Percentiles rank a stretch among this genome's conserved stretches.
Conservation (phyloP, 2,888 invertebrate species). For the Drosophila nigricruria region DNA sequence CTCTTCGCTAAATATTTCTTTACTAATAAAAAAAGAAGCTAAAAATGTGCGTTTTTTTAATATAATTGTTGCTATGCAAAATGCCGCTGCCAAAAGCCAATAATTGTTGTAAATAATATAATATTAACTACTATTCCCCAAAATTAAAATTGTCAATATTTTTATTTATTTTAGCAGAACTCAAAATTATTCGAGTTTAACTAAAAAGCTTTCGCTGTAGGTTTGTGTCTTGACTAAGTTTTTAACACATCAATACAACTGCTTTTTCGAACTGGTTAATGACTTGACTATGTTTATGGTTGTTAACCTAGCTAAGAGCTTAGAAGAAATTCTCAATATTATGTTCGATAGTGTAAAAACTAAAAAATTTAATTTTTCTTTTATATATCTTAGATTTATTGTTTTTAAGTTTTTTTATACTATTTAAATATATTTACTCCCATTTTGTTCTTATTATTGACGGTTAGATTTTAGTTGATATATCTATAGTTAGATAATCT, state of each 20-base stretch:
- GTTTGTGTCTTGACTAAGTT: constrained; percentile 27
- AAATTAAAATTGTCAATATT: background rate
- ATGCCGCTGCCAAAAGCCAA: constrained; percentile 11
- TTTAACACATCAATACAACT: background rate
- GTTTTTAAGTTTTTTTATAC: too few species aligned
- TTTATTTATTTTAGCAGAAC: constrained; percentile 3
- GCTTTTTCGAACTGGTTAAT: constrained; percentile 33
- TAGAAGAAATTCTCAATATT: background rate
- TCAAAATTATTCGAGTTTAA: background rate
- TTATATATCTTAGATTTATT: background rate
- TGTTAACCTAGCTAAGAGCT: constrained; percentile 6
- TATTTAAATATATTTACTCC: background rate
- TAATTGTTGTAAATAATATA: background rate
- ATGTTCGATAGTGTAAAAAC: background rate
- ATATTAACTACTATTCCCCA: background rate
- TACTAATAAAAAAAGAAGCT: constrained; percentile 36
- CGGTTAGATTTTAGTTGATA: background rate
- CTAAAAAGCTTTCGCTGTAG: constrained; percentile 12
- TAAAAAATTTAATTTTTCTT: background rate
- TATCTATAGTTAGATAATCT: background rate
- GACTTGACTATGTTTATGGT: constrained; percentile 1
- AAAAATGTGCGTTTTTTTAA: constrained; percentile 16
- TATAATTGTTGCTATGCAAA: constrained; percentile 20
- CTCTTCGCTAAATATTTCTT: constrained; percentile 16
- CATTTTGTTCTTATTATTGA: background rate